A percentile compares a stretch with the other conserved stretches of the same genome.
Evolutionary conservation across 2,888 invertebrate genomes (phyloP).

Genomic region (Rhagonycha fulva): DNA sequence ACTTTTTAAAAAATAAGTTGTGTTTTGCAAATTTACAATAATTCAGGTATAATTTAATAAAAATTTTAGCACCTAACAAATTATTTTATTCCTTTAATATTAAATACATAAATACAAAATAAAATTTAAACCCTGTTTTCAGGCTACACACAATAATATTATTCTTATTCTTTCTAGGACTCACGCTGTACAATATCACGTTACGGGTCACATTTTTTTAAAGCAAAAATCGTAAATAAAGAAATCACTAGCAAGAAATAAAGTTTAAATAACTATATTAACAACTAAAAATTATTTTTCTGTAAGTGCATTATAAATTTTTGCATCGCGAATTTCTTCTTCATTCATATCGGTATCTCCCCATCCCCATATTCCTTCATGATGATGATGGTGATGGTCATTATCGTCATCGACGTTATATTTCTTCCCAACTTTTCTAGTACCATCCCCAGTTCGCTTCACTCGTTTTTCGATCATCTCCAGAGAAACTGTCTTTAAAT

Average conservation of each 20-base stretch:
- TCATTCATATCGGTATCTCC: conserved; percentile 75
- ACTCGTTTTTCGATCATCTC: conserved; percentile 61
- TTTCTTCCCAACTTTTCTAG: conserved; percentile 26
- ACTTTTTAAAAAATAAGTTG: too few relatives aligned
- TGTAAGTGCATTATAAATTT: conserved; percentile 40
- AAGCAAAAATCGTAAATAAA: too few relatives aligned
- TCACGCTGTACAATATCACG: neutral
- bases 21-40: too few relatives aligned
- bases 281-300: conserved; percentile 16
- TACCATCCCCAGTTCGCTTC: conserved; percentile 33
- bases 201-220: neutral
- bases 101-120: neutral
- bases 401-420: conserved; percentile 45
- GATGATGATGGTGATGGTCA: conserved; percentile 53
- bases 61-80: neutral
- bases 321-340: conserved; percentile 60
- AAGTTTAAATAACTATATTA: neutral
- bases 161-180: neutral
- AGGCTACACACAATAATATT: neutral
- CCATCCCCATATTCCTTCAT: conserved; percentile 81
- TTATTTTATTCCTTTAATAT: neutral
- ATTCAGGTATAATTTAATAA: too few relatives aligned
- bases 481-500: conserved; percentile 75
- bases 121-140: neutral
- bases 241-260: neutral